phyloP scores from a whole-genome alignment of 2,797 vertebrate genomes.

The Rhinogobio ventralis region DNA sequence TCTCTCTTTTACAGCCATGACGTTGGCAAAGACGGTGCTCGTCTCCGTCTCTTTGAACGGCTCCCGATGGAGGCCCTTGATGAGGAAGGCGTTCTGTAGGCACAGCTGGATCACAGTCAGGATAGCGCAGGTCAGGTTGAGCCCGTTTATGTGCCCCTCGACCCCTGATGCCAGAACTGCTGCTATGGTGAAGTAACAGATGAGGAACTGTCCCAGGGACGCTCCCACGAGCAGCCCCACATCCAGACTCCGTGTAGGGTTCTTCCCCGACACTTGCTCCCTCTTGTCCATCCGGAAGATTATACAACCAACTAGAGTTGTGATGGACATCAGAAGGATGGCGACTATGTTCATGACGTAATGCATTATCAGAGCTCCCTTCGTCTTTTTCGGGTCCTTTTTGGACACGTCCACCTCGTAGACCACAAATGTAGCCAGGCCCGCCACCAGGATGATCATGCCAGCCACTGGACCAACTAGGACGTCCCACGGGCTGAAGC shows the following conservation, averaged over 20 bases:
- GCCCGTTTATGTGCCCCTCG: slow-evolving; percentile 73
- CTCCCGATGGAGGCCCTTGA: slow-evolving; percentile 91
- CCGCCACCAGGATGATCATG: slow-evolving; percentile 78
- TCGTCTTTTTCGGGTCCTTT: slow-evolving; percentile 54
- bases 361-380: slow-evolving; percentile 82
- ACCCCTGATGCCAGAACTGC: slow-evolving; percentile 82
- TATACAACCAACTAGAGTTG: slow-evolving; percentile 79
- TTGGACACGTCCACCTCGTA: slow-evolving; percentile 88
- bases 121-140: slow-evolving; percentile 84
- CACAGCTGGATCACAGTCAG: slow-evolving; percentile 88
- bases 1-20: slow-evolving; percentile 63
- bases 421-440: slow-evolving; percentile 86
- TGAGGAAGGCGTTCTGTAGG: slow-evolving; percentile 93
- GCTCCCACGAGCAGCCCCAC: slow-evolving; percentile 90
- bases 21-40: slow-evolving; percentile 59
- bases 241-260: slow-evolving; percentile 91
- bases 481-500: slow-evolving; percentile 78
- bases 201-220: slow-evolving; percentile 89
- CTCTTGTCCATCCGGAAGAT: slow-evolving; percentile 88
- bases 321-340: slow-evolving; percentile 83
- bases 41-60: slow-evolving; percentile 76
- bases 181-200: slow-evolving; percentile 92
- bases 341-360: slow-evolving; percentile 87
- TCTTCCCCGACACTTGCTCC: slow-evolving; percentile 86
- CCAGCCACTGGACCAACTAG: slow-evolving; percentile 77